phyloP scores from a whole-genome alignment of 2,888 invertebrate species.

The Alentia gelatinosa region DNA sequence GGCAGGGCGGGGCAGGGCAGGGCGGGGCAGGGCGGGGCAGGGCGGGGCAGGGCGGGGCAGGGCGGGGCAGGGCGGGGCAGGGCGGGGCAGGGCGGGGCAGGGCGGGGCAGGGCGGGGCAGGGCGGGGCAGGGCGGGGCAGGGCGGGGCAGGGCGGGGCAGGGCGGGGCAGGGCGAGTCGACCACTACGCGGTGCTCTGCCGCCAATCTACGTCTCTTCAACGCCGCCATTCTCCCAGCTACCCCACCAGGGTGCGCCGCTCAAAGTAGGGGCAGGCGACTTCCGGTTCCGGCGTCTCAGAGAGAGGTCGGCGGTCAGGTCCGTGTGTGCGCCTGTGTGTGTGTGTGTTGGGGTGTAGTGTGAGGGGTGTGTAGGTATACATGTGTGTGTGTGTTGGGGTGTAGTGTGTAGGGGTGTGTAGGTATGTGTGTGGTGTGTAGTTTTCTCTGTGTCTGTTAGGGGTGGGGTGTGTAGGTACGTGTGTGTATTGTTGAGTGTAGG shows the following conservation, averaged over 20 bases:
- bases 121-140: neutral
- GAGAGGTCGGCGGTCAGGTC: neutral
- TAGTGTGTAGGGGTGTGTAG: neutral
- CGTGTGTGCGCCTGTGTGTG: neutral
- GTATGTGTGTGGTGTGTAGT: neutral
- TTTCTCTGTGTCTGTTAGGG: neutral
- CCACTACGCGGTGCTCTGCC: too few species aligned
- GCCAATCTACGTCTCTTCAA: neutral
- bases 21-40: neutral
- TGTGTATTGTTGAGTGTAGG: neutral
- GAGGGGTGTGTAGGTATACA: neutral
- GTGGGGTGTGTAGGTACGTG: neutral
- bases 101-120: neutral
- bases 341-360: neutral
- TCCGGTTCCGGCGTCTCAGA: too few species aligned
- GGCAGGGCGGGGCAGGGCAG: neutral
- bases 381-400: neutral
- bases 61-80: neutral
- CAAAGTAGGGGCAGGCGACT: neutral
- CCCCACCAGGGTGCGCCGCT: neutral
- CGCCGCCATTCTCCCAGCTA: neutral
- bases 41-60: neutral
- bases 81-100: neutral
- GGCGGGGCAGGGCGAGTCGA: neutral
- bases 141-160: neutral